phyloP scores from a whole-genome alignment of 2,888 invertebrate genomes.

The Idaea aversata region DNA sequence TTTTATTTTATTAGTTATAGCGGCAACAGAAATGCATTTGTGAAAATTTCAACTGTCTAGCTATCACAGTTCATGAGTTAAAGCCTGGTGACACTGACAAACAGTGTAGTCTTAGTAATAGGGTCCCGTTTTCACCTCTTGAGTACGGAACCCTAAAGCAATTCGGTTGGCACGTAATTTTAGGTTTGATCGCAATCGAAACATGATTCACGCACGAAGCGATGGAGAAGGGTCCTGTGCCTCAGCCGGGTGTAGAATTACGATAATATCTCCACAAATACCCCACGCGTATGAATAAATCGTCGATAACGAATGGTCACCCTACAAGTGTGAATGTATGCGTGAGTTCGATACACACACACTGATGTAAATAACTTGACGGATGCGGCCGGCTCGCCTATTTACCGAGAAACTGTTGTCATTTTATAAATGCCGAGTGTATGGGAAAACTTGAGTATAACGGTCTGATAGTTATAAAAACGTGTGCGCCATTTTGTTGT shows the following conservation, averaged over 20 bases:
- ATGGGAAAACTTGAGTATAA: conserved; percentile 38
- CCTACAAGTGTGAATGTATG: conserved; percentile 30
- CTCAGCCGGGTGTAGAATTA: not conserved
- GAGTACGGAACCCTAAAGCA: not conserved
- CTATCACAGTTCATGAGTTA: no score
- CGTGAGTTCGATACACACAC: conserved; percentile 27
- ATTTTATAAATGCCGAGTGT: conserved; percentile 36
- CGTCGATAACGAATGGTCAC: conserved; percentile 16
- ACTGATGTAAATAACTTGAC: conserved; percentile 36
- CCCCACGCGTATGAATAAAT: conserved; percentile 8
- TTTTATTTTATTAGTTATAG: not conserved
- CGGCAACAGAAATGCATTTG: no score
- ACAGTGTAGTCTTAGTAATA: not conserved
- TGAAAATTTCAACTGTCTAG: no score
- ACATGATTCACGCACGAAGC: conserved; percentile 23
- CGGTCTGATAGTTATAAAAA: conserved; percentile 33
- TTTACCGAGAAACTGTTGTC: conserved; percentile 35
- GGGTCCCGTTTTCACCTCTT: not conserved
- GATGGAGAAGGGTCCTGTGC: conserved; percentile 3
- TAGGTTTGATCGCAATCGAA: conserved; percentile 38
- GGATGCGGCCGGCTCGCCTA: conserved; percentile 57
- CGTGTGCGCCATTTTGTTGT: conserved; percentile 28
- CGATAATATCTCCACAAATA: conserved; percentile 5
- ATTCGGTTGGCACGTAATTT: not conserved
- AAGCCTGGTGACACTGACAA: no score